These are phyloP conservation scores for Hyperopisus bebe DNA, from an alignment of 2,113 vertebrate species.

Conservation along the genomic window DNA sequence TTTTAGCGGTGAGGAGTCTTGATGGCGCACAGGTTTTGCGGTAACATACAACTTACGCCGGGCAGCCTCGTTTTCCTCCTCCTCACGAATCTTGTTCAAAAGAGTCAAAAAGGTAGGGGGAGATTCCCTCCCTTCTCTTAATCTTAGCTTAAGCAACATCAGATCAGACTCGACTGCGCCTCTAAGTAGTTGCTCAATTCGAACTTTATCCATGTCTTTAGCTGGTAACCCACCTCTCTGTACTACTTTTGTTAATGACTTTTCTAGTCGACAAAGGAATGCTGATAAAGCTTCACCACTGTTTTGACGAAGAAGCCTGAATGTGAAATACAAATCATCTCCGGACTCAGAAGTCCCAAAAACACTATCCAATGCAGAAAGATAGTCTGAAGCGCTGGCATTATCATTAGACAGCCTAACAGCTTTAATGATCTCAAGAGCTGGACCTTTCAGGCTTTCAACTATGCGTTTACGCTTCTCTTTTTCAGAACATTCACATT, in stretches of 20 bases:
- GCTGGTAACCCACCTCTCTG: slow-evolving; percentile 20
- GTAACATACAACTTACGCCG: too few species aligned
- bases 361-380: slow-evolving; percentile 16
- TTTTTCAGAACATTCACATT: slow-evolving; percentile 16
- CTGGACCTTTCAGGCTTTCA: slow-evolving; percentile 30
- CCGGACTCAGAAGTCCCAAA: slow-evolving; percentile 29
- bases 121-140: too few species aligned
- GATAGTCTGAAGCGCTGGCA: slow-evolving; percentile 11
- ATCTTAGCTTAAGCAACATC: too few species aligned
- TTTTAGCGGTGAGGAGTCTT: too few species aligned
- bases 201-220: too few species aligned
- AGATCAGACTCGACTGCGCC: too few species aligned
- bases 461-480: slow-evolving; percentile 23
- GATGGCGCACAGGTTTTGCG: too few species aligned
- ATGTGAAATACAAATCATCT: slow-evolving; percentile 29
- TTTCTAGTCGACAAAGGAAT: slow-evolving; percentile 29
- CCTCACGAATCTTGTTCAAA: too few species aligned
- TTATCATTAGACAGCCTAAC: slow-evolving; percentile 16
- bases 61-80: too few species aligned
- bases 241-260: slow-evolving; percentile 25
- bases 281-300: slow-evolving; percentile 20
- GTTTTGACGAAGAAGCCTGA: slow-evolving; percentile 22
- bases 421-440: slow-evolving; percentile 28
- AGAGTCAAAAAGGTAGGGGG: too few species aligned
- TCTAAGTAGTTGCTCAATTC: too few species aligned